Evolutionary conservation across 2,888 invertebrate species (phyloP), one percentile per base, ranked within the genome.

Genomic region (Andrena haemorrhoa): DNA sequence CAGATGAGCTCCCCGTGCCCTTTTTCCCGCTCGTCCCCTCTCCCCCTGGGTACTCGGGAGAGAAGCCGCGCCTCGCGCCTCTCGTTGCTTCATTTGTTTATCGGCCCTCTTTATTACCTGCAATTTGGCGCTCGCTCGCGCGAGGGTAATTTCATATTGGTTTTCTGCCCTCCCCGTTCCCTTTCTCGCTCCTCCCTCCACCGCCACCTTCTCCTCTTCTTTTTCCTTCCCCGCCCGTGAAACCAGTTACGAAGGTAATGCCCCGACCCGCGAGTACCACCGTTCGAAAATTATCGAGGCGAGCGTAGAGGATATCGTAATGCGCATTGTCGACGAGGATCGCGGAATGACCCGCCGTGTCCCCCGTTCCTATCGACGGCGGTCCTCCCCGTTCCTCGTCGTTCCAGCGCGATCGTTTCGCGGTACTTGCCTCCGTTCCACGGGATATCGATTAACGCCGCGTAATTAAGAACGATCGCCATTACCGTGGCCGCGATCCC

Each of bases 61-160:
- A 84, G 84, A 87, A 89, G 84, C 85, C 85, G 83, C 88, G 82
- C 83, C 87, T 88, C 86, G 82, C 85, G 84, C 88, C 86, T 90
- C 90, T 86, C 90, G 90, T 89, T 92, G 90, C 90, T 92, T 92
- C 91, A 92, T 92, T 92, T 92, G 90, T 92, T 91, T 92, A 92
- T 92, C 92, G 92, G 90, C 89, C 87, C 89, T 87, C 91, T 92
- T 92, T 92, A 92, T 92, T 92, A 92, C 92, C 92, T 88, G 92
- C 90, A 92, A 92, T 92, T 92, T 92, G 90, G 91, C 89, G 91
- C 90, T 90, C 88, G 88, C 90, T 91, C 90, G 92, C 91, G 91
- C 90, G 89, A 91, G 89, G 89, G 89, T 92, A 92, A 92, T 92
- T 92, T 92, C 91, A 92, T 92, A 92, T 92, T 92, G 92, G 92